phyloP scores from a whole-genome alignment of 2,888 invertebrate genomes.

The Melinaea marsaeus region DNA sequence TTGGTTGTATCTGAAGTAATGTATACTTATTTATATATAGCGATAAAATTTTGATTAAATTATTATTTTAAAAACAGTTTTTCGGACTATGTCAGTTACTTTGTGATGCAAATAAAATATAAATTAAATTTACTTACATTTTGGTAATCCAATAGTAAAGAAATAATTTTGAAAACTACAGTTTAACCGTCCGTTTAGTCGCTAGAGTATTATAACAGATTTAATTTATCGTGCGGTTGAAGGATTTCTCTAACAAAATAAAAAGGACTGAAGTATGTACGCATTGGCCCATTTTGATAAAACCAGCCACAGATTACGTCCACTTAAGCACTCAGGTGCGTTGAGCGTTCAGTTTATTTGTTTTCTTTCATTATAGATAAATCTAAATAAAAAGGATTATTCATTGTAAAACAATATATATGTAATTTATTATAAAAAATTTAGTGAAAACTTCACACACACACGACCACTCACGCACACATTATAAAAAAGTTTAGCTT shows the following conservation, averaged over 20 bases:
- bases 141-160: not conserved
- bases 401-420: not conserved
- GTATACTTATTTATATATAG: not conserved
- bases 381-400: not conserved
- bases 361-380: conserved; percentile 5
- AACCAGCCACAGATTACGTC: conserved; percentile 65
- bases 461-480: conserved; percentile 69
- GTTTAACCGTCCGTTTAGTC: conserved; percentile 12
- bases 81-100: too few relatives aligned
- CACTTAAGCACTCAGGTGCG: conserved; percentile 49
- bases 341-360: conserved; percentile 27
- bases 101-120: too few relatives aligned
- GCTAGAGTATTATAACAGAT: conserved; percentile 44
- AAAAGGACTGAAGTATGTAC: conserved; percentile 50
- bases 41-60: not conserved
- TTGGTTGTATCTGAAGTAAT: not conserved
- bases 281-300: conserved; percentile 76
- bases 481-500: conserved; percentile 71
- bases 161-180: conserved; percentile 26
- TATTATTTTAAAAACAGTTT: not conserved
- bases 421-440: conserved; percentile 8
- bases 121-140: too few relatives aligned
- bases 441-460: conserved; percentile 67
- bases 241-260: conserved; percentile 47
- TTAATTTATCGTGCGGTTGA: conserved; percentile 45